Base-by-base conservation (phyloP, 2,797 vertebrate genomes). In the Phataginus tetradactyla region DNA sequence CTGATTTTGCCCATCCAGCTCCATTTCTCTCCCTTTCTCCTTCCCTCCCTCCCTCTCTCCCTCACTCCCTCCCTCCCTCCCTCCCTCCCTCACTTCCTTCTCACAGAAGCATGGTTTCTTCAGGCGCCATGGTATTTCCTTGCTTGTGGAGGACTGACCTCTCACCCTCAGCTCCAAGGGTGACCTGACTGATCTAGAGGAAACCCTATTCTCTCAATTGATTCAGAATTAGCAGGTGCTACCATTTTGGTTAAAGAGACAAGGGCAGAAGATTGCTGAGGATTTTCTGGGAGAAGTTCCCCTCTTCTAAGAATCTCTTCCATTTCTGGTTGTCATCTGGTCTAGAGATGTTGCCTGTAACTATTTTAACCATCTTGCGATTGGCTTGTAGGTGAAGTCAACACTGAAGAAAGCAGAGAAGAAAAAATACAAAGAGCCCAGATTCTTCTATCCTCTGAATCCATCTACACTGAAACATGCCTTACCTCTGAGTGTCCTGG, bases 401-500 rank as follows among this genome's bases (percentile, higher is more conserved):
- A 37, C 39, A 57, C 14, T 13, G 59, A 79, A 32, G 18, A 85
- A 92, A 80, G 39, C 61, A 49, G 25, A 81, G 32, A 25, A 85
- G 51, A 90, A 34, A 34, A 61, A 37, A 63, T 51, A 32, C 34
- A 84, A 81, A 32, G 25, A 85, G 49, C 74, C 64, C 15, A 42
- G 29, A 27, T 69, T 5, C 15, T 20, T 34, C 3, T 21, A 37
- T 77, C 10, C 45, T 88, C 63, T 86, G 55, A 91, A 64, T 89
- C 86, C 89, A 39, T 71, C 57, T 34, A 4, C 32, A 11, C 0
- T 37, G 77, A 75, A 85, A 61, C 29, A 20, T 68, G 25, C 25
- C 72, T 91, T 77, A 20, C 20, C 55, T 94, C 27, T 63, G 21
- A 68, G 21, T 86, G 92, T 95, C 83, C 69, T 75, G 29, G 81